Percentiles rank a stretch among this genome's conserved stretches.
phyloP scores from a whole-genome alignment of 2,113 vertebrate genomes.

The Hyperopisus bebe region DNA sequence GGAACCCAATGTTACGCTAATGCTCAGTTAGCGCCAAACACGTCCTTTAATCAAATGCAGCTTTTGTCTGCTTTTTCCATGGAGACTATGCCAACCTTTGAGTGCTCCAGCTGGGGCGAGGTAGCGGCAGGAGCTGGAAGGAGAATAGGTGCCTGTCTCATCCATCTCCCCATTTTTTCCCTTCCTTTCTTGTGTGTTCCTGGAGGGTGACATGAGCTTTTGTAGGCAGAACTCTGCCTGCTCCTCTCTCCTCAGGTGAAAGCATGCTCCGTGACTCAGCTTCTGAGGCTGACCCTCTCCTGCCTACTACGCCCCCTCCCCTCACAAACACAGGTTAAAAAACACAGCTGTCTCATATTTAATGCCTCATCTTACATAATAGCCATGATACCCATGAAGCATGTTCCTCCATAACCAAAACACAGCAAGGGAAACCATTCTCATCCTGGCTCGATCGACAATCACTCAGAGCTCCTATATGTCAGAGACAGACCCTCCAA shows the following conservation, averaged over 20 bases:
- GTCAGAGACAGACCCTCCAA: not conserved
- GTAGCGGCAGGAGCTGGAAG: not conserved
- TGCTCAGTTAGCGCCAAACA: not conserved
- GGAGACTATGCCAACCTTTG: not conserved
- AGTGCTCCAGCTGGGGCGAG: not conserved
- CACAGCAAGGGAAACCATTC: not conserved
- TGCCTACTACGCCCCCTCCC: not conserved
- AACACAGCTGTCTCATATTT: not conserved
- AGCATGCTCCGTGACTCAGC: not conserved
- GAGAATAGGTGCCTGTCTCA: not conserved
- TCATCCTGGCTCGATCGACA: not conserved
- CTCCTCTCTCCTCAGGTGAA: not conserved
- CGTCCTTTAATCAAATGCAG: not conserved
- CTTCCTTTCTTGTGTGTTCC: not conserved
- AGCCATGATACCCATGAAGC: not conserved
- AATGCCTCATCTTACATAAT: not conserved
- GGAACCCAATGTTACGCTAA: not conserved
- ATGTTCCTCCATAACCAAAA: not conserved
- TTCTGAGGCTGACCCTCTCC: not conserved
- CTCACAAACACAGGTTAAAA: not conserved
- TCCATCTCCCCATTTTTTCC: not conserved
- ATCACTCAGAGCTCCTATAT: not conserved
- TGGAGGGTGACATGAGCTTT: not conserved
- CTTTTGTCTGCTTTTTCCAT: not conserved
- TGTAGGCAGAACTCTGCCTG: not conserved